Percentiles rank a stretch among this genome's conserved stretches.
These are phyloP conservation scores for Phylloscopus trochilus DNA, from an alignment of 2,113 vertebrate genomes.

Conservation along the genomic window DNA sequence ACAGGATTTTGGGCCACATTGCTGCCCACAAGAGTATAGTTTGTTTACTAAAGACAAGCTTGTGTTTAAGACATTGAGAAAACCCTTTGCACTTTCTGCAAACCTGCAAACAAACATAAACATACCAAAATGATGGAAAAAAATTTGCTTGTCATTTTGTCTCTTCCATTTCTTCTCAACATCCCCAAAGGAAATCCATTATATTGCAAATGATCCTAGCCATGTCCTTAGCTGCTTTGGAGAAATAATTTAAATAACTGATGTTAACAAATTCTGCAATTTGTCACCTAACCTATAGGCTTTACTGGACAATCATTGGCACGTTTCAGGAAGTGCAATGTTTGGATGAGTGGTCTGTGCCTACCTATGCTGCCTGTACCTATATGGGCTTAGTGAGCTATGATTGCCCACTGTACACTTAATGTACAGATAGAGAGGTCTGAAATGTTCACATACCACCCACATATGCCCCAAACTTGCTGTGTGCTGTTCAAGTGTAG, in stretches of 20 bases:
- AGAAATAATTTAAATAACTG: neutral
- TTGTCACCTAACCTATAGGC: neutral
- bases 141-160: neutral
- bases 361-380: neutral
- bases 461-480: neutral
- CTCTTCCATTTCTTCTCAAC: neutral
- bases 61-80: neutral
- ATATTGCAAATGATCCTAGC: neutral
- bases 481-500: neutral
- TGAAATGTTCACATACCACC: neutral
- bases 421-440: neutral
- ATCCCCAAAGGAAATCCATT: neutral
- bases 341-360: neutral
- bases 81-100: neutral
- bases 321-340: neutral
- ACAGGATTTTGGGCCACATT: neutral
- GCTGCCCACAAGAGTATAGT: neutral
- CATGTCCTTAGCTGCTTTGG: neutral
- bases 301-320: neutral
- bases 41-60: neutral
- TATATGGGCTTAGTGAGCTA: neutral
- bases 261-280: neutral
- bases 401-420: neutral
- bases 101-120: neutral
- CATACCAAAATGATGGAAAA: neutral